Evolutionary conservation across 2,113 vertebrate species (phyloP), one percentile per base, ranked within the genome.

Genomic region (Cephalopholis sonnerati): DNA sequence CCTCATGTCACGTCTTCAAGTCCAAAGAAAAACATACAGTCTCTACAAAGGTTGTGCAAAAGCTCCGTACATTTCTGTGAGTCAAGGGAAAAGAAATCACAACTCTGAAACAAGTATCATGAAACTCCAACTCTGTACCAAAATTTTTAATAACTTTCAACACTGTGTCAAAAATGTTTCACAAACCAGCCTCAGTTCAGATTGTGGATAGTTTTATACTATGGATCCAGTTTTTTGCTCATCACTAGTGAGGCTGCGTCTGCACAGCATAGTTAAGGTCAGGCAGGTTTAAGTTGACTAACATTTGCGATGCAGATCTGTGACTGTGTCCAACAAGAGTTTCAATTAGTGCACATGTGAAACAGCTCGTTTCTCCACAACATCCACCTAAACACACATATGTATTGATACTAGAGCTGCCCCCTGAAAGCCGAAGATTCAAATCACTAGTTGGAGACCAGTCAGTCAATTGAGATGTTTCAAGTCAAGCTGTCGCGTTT

Each of bases 1-100:
- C 81, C 82, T 74, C 20, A 25, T 76, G 76, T 73, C 77, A 72
- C 57, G 66, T 83, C 24, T 46, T 87, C 27, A 78, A 81, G 32
- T 71, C 50, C 41, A 72, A 71, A 72, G 51, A 77, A 66, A 84
- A 88, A 72, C 72, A 68, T 2, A 41, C 18, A 71, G 67, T 67
- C 41, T 44, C 29, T 44, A 55, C 46, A 74, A 71, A 64, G 39
- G 36, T 39, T 55, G 46, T 65, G 25, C 2, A 66, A 59, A 80
- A 62, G 15, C 53, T 58, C 50, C 4, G 25, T 17, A 53, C 7
- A 67, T 46, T 8, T 13, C 24, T 70, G 24, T 13, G 27, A 72
- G 41, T 16, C 24, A 48, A 24, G 63, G n/a, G 22, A 3, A 3
- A 55, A 53, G 0, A 32, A 59, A 61, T 59, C 17, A 18, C 46